Evolutionary conservation across 53 echinoderm and acorn worm genomes (phyloP), one percentile per base, ranked within the genome.

Genomic region (Mesocentrotus franciscanus): DNA sequence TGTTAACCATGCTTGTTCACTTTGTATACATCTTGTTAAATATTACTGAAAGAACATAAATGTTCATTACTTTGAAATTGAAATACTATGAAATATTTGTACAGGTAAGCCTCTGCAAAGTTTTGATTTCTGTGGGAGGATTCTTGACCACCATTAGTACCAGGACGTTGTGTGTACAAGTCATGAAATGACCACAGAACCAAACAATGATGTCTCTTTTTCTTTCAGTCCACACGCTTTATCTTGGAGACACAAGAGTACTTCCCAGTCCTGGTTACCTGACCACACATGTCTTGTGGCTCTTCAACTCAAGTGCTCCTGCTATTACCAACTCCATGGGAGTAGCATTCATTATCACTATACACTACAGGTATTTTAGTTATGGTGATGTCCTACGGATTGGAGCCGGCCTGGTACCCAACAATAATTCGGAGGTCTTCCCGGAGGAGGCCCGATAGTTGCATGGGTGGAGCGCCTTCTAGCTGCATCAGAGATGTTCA

Each of bases 401-500:
- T 39, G 81, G 81, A 42, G 10, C 81, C 15, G 81, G 81, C 42
- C 39, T 81, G 1, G 81, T 42, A 81, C 81, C 39, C 81, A 81
- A 4, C 36, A 81, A 42, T 42, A 42, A 81, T 39, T 42, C 42
- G 42, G 42, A 18, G 36, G 36, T 81, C 81, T 81, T 18, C 15
- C 20, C 22, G 81, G 42, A 15, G n/a, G n/a, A n/a, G n/a, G 33
- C 33, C 33, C 2, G 0, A 7, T 18, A 17, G 18, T 39, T 9
- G 5, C 36, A 3, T 4, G 18, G 22, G 42, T 0, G 42, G 17
- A 81, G 36, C 10, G 42, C 16, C 6, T 81, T 36, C 42, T 81
- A 8, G 81, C 33, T 27, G 29, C 34, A 29, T 81, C 81, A 81
- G 81, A 81, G 81, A 81, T 81, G 81, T 81, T 81, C 81, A 39